Evolutionary conservation across 2,797 vertebrate species (phyloP).

Genomic region (Kryptopterus vitreolus): DNA sequence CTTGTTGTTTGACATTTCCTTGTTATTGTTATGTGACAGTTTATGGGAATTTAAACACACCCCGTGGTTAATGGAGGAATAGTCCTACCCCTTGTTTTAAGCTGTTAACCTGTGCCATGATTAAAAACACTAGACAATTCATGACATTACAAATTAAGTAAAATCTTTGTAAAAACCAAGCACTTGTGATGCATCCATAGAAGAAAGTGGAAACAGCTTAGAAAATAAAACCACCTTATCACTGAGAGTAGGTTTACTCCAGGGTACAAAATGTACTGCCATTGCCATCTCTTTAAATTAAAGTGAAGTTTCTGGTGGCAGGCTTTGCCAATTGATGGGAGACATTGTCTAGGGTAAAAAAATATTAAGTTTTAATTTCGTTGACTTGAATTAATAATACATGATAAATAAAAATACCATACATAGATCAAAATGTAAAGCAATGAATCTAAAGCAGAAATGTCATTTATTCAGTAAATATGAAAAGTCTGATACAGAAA

Average conservation of each 20-base stretch:
- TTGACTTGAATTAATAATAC: neutral
- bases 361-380: neutral
- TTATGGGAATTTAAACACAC: neutral
- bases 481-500: too few relatives aligned
- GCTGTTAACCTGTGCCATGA: too few relatives aligned
- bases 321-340: neutral
- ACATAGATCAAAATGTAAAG: neutral
- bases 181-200: neutral
- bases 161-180: neutral
- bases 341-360: constrained; percentile 1
- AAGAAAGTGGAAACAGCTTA: neutral
- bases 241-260: neutral
- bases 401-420: neutral
- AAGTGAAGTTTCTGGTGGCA: neutral
- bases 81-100: neutral
- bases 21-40: neutral
- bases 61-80: neutral
- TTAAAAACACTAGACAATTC: neutral
- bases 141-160: neutral
- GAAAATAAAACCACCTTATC: constrained; percentile 7
- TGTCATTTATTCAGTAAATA: too few relatives aligned
- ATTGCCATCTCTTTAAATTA: neutral
- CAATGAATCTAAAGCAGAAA: neutral
- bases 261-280: neutral
- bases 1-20: neutral